These are phyloP conservation scores for Oncorhynchus keta DNA, from an alignment of 2,113 vertebrate genomes.

Conservation along the genomic window DNA sequence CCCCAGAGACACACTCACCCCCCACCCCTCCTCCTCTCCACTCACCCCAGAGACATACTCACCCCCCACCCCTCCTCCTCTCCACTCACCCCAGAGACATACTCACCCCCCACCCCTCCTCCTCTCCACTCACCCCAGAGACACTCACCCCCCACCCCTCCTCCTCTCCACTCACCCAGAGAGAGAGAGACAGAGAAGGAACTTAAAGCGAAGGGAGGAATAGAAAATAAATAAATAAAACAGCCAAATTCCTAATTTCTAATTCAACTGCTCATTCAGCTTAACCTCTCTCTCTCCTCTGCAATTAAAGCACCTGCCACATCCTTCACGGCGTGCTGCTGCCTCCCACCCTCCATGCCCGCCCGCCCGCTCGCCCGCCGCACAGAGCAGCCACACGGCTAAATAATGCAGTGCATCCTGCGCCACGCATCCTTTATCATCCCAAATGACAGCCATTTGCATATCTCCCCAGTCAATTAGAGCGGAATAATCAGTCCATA, in stretches of 20 bases:
- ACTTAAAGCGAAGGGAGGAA: slow-evolving; percentile 40
- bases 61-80: too few relatives aligned
- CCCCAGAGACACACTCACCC: too few relatives aligned
- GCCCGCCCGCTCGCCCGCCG: slow-evolving; percentile 43
- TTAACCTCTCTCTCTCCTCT: slow-evolving; percentile 98
- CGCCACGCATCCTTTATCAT: slow-evolving; percentile 94
- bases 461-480: slow-evolving; percentile 99
- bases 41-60: too few relatives aligned
- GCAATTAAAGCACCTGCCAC: slow-evolving; percentile 97
- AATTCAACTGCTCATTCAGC: slow-evolving; percentile 98
- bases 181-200: slow-evolving; percentile 20
- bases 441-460: slow-evolving; percentile 99
- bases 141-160: slow-evolving; percentile 50
- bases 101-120: too few relatives aligned
- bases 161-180: slow-evolving; percentile 46
- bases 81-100: too few relatives aligned
- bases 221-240: slow-evolving; percentile 75
- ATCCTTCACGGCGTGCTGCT: slow-evolving; percentile 85
- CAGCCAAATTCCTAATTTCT: slow-evolving; percentile 89
- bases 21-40: too few relatives aligned
- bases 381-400: slow-evolving; percentile 89
- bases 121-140: too few relatives aligned
- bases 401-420: slow-evolving; percentile 99
- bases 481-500: slow-evolving; percentile 99
- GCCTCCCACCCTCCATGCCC: too few relatives aligned